Conservation (phyloP, 2,113 vertebrate species). For the Fregata magnificens region DNA sequence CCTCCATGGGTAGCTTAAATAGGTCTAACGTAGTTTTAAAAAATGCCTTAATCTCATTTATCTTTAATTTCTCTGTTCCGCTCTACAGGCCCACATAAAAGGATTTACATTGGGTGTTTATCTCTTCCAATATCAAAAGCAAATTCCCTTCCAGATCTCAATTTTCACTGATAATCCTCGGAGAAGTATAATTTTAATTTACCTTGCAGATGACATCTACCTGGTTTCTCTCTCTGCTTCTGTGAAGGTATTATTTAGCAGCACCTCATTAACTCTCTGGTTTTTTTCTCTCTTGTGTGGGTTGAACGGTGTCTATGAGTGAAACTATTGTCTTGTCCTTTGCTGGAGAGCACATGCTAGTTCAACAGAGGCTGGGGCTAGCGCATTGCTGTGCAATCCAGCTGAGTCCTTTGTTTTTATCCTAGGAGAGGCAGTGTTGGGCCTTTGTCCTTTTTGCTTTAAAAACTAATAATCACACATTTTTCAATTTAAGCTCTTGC, state of each 20-base stretch:
- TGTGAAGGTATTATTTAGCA: background rate
- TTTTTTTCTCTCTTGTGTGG: background rate
- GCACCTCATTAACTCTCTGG: background rate
- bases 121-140: slow-evolving; percentile 28
- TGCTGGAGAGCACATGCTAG: background rate
- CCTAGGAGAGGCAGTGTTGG: background rate
- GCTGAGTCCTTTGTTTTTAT: background rate
- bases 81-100: slow-evolving; percentile 35
- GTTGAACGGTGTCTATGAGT: background rate
- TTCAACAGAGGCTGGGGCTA: background rate
- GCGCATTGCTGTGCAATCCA: background rate
- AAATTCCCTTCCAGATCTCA: slow-evolving; percentile 60
- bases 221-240: slow-evolving; percentile 29
- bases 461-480: slow-evolving; percentile 7
- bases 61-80: slow-evolving; percentile 50
- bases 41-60: slow-evolving; percentile 53
- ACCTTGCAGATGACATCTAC: slow-evolving; percentile 55
- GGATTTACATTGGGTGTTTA: slow-evolving; percentile 49
- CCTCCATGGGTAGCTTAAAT: background rate
- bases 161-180: slow-evolving; percentile 45
- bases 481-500: background rate
- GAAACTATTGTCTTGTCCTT: background rate
- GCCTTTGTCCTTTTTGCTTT: background rate
- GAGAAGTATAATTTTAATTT: slow-evolving; percentile 52
- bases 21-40: background rate